These are phyloP conservation scores for Burhinus oedicnemus DNA, from an alignment of 2,113 vertebrate genomes.

Conservation along the genomic window DNA sequence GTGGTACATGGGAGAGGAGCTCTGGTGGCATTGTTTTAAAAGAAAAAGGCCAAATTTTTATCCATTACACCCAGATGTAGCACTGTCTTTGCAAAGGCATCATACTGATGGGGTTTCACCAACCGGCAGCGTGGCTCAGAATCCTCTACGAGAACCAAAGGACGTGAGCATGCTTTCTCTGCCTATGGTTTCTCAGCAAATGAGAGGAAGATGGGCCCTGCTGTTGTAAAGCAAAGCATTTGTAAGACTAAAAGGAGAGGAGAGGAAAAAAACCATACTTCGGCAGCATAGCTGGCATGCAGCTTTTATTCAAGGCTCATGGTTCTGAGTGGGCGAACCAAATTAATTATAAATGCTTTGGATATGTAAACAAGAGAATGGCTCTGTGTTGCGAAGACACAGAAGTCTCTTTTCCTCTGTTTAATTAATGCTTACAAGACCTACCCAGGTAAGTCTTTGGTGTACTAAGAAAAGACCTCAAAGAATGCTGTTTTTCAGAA, in stretches of 20 bases:
- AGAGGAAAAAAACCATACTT: not conserved
- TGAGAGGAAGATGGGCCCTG: not conserved
- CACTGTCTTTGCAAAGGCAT: not conserved
- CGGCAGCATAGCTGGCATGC: not conserved
- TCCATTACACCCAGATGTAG: not conserved
- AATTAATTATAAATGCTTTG: not conserved
- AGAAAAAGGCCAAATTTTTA: not conserved
- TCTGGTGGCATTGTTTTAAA: not conserved
- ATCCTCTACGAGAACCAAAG: not conserved
- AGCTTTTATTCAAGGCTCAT: not conserved
- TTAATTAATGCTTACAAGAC: constrained; percentile 31
- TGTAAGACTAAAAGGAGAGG: not conserved
- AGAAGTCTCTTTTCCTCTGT: constrained; percentile 12
- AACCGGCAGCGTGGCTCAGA: not conserved
- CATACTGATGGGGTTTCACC: accelerated
- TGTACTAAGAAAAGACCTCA: not conserved
- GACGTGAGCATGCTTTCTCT: accelerated
- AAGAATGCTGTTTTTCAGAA: not conserved
- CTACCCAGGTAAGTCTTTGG: not conserved
- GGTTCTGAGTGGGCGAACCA: not conserved
- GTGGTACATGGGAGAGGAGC: not conserved
- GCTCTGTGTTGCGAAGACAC: not conserved
- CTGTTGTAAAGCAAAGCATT: not conserved
- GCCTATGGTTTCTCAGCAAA: not conserved
- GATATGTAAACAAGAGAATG: not conserved